Evolutionary conservation across 1,140 invertebrate genomes (phyloP), one percentile per base, ranked within the genome.

Genomic region (Lordiphosa clarofinis): DNA sequence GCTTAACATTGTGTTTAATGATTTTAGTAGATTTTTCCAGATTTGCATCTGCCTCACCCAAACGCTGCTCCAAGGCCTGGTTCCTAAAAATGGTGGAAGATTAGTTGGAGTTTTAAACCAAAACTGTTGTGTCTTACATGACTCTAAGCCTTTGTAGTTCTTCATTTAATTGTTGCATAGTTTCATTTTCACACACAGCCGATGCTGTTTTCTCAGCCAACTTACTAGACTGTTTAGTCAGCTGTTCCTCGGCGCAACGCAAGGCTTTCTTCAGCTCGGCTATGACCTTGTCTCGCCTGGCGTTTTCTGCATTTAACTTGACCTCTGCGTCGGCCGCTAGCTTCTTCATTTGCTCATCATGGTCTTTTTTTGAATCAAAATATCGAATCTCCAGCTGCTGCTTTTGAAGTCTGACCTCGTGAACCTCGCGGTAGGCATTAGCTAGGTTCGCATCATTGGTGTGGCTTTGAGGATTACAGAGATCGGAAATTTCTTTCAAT

Each of bases 111-210:
- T 33, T 0, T 9, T 19, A 12, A 13, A 7, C 4, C 1, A n/a
- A 4, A 44, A 21, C 12, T n/a, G n/a, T 21, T 7, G 6, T 7
- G 5, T 44, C 74, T 44, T 50, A 79, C 73, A 39, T 13, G 4
- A 11, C 21, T 4, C 40, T 52, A 3, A 40, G 3, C 0, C 39
- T 10, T 9, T 59, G 8, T 0, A 55, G 1, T 1, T 78, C 75
- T 0, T 1, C 0, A 1, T 13, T 11, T 1, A 66, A 2, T 4
- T 10, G 7, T 1, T 39, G 38, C 4, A 48, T 13, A 2, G 11
- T 8, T 0, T 5, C 10, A 4, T 21, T 13, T 4, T 57, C 42
- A 0, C 19, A 21, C 1, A 19, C 4, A 4, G 43, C 5, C 11
- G 9, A 1, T 0, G 19, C 13, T 3, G 40, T 55, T 2, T 52